Conservation (phyloP, 2,113 vertebrate species). For the Tachysurus vachellii region DNA sequence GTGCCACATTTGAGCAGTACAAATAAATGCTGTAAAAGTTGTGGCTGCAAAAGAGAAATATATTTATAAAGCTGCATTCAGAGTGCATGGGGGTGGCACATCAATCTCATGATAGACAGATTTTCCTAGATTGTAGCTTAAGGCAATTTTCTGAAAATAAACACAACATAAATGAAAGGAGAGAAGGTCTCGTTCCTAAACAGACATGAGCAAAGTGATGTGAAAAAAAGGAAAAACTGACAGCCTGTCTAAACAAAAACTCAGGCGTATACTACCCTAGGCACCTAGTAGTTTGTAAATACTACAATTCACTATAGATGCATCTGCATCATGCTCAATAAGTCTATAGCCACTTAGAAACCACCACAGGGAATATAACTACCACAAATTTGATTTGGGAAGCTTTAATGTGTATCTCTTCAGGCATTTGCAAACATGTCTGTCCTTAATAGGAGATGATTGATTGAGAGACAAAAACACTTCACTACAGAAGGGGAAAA, state of each 20-base stretch:
- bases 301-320: conserved; percentile 35
- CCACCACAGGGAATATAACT: conserved; percentile 19
- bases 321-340: conserved; percentile 18
- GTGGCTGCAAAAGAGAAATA: neutral
- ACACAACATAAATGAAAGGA: conserved; percentile 36
- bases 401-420: conserved; percentile 28
- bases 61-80: conserved; percentile 4
- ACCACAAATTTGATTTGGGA: conserved; percentile 35
- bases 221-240: neutral
- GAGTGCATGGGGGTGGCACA: conserved; percentile 57
- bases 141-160: conserved; percentile 41
- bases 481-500: conserved; percentile 7
- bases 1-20: neutral
- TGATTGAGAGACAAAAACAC: conserved; percentile 24
- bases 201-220: conserved; percentile 20
- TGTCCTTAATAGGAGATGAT: conserved; percentile 26
- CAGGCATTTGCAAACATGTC: conserved; percentile 28
- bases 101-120: conserved; percentile 62
- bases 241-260: conserved; percentile 34
- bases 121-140: conserved; percentile 58
- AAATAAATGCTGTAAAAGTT: neutral
- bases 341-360: conserved; percentile 28
- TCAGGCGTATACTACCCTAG: neutral
- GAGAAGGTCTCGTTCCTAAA: conserved; percentile 21
- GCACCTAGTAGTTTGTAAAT: conserved; percentile 21